Percentiles rank a stretch among this genome's conserved stretches.
phyloP scores from a whole-genome alignment of 2,888 invertebrate genomes.

The Harpalus rufipes region DNA sequence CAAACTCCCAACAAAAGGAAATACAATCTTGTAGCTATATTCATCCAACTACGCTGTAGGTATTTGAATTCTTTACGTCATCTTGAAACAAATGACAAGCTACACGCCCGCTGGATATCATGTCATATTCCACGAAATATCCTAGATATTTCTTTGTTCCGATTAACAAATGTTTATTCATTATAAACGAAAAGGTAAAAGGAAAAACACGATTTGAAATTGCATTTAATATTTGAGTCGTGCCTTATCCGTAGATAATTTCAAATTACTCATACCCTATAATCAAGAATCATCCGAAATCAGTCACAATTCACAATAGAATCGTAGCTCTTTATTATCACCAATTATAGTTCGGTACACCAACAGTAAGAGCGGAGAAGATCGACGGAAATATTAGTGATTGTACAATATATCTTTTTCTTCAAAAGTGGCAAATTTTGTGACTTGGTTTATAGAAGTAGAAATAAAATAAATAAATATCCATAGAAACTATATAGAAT shows the following conservation, averaged over 20 bases:
- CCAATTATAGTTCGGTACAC: constrained; percentile 68
- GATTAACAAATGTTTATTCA: constrained; percentile 6
- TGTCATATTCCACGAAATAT: background rate
- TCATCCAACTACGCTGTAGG: background rate
- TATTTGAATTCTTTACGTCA: background rate
- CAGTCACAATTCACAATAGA: constrained; percentile 69
- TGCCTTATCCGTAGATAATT: constrained; percentile 2
- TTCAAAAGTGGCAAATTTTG: too few relatives aligned
- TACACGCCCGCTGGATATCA: background rate
- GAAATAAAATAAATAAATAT: too few relatives aligned
- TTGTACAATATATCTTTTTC: too few relatives aligned
- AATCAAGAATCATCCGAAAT: constrained; percentile 66
- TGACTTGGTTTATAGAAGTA: too few relatives aligned
- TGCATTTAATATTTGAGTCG: background rate
- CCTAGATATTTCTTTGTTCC: background rate
- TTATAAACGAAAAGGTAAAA: background rate
- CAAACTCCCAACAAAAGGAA: background rate
- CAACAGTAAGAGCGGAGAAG: constrained; percentile 32
- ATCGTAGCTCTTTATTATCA: constrained; percentile 71
- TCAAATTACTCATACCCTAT: constrained; percentile 65
- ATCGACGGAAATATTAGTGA: background rate
- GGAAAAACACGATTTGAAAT: background rate
- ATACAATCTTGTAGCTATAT: background rate
- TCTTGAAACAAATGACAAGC: background rate
- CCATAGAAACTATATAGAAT: too few relatives aligned